These are phyloP conservation scores for Bryconaethiops microstoma DNA, from an alignment of 2,797 vertebrate species.

Conservation along the genomic window DNA sequence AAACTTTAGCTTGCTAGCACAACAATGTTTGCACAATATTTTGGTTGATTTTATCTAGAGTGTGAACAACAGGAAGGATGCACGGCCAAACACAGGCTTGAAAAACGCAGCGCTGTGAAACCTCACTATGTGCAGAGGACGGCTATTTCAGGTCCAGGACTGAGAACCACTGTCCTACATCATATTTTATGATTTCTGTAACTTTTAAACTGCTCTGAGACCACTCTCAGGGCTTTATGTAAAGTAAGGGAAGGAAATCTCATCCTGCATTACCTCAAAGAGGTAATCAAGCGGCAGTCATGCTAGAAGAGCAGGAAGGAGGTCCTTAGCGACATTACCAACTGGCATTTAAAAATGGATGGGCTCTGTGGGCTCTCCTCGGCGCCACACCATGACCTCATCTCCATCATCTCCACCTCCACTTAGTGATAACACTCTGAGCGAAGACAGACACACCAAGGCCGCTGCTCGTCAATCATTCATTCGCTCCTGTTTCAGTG, in stretches of 20 bases:
- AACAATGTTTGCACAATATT: too few relatives aligned
- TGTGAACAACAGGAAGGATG: too few relatives aligned
- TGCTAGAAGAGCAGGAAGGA: conserved; percentile 59
- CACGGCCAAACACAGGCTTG: too few relatives aligned
- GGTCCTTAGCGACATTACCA: conserved; percentile 73
- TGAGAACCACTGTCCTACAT: neutral
- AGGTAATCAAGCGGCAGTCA: neutral
- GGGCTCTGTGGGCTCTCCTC: conserved; percentile 60
- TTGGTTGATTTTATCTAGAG: too few relatives aligned
- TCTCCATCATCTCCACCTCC: conserved; percentile 58
- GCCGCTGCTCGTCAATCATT: conserved; percentile 31
- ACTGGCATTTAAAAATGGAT: conserved; percentile 72
- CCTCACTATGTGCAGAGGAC: neutral
- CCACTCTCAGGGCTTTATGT: neutral
- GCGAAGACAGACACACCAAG: conserved; percentile 6
- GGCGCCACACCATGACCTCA: conserved; percentile 67
- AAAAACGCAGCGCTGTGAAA: too few relatives aligned
- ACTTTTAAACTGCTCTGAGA: neutral
- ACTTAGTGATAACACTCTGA: conserved; percentile 21
- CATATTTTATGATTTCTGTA: neutral
- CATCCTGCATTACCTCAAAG: neutral
- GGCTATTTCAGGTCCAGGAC: neutral
- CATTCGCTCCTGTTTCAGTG: conserved; percentile 25
- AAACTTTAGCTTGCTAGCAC: too few relatives aligned
- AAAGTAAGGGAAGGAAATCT: neutral